These are phyloP conservation scores for Channa striata DNA, from an alignment of 2,797 vertebrate genomes.

Conservation along the genomic window DNA sequence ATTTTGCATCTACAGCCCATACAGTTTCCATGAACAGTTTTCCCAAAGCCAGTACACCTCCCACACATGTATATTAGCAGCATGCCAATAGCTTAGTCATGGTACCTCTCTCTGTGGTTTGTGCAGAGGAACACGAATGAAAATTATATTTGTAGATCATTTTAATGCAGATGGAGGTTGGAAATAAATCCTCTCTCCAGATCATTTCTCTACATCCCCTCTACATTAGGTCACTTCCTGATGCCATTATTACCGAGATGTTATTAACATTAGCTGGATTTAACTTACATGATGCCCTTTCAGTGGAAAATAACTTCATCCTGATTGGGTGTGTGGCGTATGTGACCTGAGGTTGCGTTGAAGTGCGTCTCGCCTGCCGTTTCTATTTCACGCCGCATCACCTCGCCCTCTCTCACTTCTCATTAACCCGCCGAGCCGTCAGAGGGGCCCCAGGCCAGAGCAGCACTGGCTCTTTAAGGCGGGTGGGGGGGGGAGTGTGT, in stretches of 20 bases:
- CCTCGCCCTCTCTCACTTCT: conserved; percentile 65
- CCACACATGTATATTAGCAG: conserved; percentile 51
- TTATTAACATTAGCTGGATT: conserved; percentile 64
- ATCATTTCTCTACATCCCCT: conserved; percentile 24
- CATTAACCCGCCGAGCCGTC: conserved; percentile 70
- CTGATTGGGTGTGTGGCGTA: conserved; percentile 40
- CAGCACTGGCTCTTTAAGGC: conserved; percentile 36
- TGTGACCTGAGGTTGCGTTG: conserved; percentile 56
- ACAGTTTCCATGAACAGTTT: conserved; percentile 37
- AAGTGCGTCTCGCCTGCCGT: conserved; percentile 55
- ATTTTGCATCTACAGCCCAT: conserved; percentile 32
- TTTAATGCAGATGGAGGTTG: conserved; percentile 48
- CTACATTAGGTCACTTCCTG: conserved; percentile 33
- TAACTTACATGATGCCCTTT: conserved; percentile 55
- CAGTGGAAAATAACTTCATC: conserved; percentile 34
- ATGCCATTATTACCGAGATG: conserved; percentile 31
- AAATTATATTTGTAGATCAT: conserved; percentile 43
- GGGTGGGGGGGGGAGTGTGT: neutral
- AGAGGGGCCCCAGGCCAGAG: conserved; percentile 34
- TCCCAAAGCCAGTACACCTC: conserved; percentile 62
- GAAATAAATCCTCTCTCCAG: conserved; percentile 33
- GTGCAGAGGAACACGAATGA: conserved; percentile 37
- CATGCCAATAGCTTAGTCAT: conserved; percentile 56
- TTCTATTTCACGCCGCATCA: conserved; percentile 75
- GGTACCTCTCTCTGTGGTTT: conserved; percentile 34